These are phyloP conservation scores for Bombus impatiens DNA, from an alignment of 1,140 invertebrate species.

Conservation along the genomic window DNA sequence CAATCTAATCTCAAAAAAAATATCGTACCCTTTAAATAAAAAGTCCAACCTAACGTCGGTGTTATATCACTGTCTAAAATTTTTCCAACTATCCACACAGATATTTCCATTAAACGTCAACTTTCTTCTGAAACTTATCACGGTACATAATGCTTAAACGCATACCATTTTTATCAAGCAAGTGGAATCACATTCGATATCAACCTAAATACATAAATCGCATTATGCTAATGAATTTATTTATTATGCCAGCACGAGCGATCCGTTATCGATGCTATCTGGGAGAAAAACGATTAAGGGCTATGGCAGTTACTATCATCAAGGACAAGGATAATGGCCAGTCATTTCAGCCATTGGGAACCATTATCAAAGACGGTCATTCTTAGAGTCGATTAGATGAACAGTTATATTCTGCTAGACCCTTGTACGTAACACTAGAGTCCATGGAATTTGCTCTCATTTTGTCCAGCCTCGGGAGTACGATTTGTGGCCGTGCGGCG, in stretches of 20 bases:
- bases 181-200: not conserved
- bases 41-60: too few species aligned
- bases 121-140: not conserved
- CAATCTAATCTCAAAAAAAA: too few species aligned
- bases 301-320: not conserved
- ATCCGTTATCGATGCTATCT: not conserved
- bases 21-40: too few species aligned
- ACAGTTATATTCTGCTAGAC: slow-evolving; percentile 47
- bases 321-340: slow-evolving; percentile 19
- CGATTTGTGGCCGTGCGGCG: slow-evolving; percentile 31
- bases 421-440: not conserved
- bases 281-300: not conserved
- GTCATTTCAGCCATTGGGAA: slow-evolving; percentile 23
- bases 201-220: too few species aligned
- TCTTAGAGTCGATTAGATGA: slow-evolving; percentile 16
- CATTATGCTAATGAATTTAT: not conserved
- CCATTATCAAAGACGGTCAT: slow-evolving; percentile 18
- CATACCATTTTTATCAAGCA: too few species aligned
- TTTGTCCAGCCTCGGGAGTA: slow-evolving; percentile 3
- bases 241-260: not conserved
- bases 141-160: too few species aligned
- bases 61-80: not conserved
- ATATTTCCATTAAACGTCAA: not conserved
- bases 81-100: not conserved
- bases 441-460: slow-evolving; percentile 29